A percentile compares a stretch with the other conserved stretches of the same genome.
Conservation (phyloP, 2,888 invertebrate genomes). For the Cheilosia vulpina region DNA sequence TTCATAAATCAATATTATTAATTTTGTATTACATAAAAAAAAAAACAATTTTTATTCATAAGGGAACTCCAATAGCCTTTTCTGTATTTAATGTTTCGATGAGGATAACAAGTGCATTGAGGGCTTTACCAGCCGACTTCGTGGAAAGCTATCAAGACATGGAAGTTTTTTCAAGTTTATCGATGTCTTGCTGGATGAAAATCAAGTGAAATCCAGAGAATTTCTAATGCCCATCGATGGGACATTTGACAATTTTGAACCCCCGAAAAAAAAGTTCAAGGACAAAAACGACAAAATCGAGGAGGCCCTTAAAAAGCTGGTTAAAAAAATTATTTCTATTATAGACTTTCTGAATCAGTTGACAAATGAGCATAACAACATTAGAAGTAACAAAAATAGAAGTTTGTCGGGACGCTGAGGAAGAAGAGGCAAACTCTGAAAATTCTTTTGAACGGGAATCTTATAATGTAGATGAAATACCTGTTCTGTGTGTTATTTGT, state of each 20-base stretch:
- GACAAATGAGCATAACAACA: neutral
- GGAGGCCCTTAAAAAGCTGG: neutral
- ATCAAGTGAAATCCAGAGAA: neutral
- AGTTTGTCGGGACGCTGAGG: neutral
- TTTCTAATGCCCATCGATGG: neutral
- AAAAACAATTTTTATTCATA: neutral
- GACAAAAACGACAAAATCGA: neutral
- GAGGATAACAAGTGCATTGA: neutral
- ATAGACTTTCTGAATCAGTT: neutral
- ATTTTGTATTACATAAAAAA: too few species aligned
- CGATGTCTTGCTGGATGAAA: neutral
- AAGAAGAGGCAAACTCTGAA: neutral
- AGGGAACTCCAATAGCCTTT: neutral
- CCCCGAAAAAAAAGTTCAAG: neutral
- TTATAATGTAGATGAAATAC: too few species aligned
- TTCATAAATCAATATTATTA: neutral
- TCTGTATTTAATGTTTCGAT: neutral
- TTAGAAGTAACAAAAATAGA: neutral
- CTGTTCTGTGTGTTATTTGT: too few species aligned
- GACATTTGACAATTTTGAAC: conserved; percentile 6
- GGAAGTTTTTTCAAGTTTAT: too few species aligned
- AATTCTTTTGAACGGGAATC: neutral
- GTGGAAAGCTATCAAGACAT: neutral
- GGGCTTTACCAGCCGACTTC: neutral
- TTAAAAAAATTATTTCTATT: neutral